Evolutionary conservation across 1,140 invertebrate genomes (phyloP).

Genomic region (Eurosta solidaginis): DNA sequence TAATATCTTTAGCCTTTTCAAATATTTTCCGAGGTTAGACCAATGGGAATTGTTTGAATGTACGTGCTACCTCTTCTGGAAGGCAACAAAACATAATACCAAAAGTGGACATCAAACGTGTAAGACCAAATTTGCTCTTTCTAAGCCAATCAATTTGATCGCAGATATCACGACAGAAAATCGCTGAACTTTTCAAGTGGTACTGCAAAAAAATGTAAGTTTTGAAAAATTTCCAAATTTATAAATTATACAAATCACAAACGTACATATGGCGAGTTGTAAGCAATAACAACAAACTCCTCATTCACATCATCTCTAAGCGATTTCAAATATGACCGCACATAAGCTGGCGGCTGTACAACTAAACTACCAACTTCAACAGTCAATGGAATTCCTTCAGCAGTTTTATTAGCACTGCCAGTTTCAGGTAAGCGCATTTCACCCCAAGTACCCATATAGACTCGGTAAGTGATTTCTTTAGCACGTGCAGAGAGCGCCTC

Average conservation of each 20-base stretch:
- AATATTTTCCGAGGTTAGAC: neutral
- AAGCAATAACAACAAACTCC: slow-evolving; percentile 15
- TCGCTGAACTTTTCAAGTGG: neutral
- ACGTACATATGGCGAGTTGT: slow-evolving; percentile 12
- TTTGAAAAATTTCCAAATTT: neutral
- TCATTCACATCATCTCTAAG: neutral
- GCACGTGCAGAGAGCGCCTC: neutral
- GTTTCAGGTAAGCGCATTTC: neutral
- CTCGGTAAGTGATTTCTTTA: neutral
- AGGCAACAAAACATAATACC: slow-evolving; percentile 17
- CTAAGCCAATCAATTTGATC: slow-evolving; percentile 12
- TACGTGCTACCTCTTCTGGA: neutral
- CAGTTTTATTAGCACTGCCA: neutral
- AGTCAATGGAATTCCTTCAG: neutral
- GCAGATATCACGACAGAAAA: slow-evolving; percentile 26
- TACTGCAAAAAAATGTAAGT: neutral
- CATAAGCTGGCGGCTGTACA: neutral
- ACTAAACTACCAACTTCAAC: slow-evolving; percentile 8
- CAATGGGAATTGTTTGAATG: slow-evolving; percentile 11
- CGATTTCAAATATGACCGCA: slow-evolving; percentile 29
- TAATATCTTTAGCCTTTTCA: neutral
- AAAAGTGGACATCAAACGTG: neutral
- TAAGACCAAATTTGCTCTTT: neutral
- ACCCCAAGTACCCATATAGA: slow-evolving; percentile 17
- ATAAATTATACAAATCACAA: neutral